These are phyloP conservation scores for Mythimna impura DNA, from an alignment of 2,888 invertebrate species.

Conservation along the genomic window DNA sequence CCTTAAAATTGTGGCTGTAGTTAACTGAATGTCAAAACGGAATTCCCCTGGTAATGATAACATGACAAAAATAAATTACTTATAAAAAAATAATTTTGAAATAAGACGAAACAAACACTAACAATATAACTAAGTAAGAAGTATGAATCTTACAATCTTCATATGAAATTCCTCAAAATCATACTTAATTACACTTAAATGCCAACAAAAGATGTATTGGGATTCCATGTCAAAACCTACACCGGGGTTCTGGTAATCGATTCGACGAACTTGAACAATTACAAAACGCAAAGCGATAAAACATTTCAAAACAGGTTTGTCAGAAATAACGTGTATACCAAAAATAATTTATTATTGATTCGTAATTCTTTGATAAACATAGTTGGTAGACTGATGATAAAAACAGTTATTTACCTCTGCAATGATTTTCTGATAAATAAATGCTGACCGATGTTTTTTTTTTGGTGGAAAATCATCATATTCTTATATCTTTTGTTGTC, in stretches of 20 bases:
- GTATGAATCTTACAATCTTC: background rate
- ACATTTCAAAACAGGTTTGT: constrained; percentile 45
- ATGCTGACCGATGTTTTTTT: no score
- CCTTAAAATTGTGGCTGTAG: background rate
- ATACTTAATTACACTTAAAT: constrained; percentile 20
- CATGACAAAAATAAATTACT: background rate
- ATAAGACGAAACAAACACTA: background rate
- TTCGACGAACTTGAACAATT: constrained; percentile 50
- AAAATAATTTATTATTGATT: constrained; percentile 15
- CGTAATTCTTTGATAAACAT: constrained; percentile 1
- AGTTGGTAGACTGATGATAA: background rate
- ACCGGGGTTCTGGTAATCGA: constrained; percentile 46
- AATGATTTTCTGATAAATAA: background rate
- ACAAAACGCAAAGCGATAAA: constrained; percentile 23
- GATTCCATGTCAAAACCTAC: constrained; percentile 33
- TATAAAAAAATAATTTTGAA: no score
- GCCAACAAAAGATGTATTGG: constrained; percentile 26
- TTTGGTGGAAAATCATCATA: no score
- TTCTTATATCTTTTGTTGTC: no score
- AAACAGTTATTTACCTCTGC: background rate
- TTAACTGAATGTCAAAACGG: background rate
- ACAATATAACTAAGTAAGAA: background rate
- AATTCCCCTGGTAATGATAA: background rate
- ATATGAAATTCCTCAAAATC: constrained; percentile 19
- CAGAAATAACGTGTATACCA: constrained; percentile 19